Percentiles rank a stretch among this genome's conserved stretches.
Conservation (phyloP, 2,113 vertebrate genomes). For the Esox niger region DNA sequence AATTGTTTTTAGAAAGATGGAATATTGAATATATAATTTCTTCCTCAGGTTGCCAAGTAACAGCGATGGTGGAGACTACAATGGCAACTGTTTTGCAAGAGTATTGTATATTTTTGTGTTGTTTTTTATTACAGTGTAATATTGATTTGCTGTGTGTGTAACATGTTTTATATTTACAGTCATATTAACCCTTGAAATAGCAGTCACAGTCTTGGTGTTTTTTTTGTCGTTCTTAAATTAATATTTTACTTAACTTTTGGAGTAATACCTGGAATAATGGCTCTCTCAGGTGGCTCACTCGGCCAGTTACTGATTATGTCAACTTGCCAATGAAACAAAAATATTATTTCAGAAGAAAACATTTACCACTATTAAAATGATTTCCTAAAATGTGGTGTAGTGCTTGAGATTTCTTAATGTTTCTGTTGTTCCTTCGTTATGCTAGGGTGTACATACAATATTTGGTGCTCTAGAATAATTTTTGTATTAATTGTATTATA, state of each 20-base stretch:
- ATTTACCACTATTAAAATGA: not conserved
- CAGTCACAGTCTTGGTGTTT: not conserved
- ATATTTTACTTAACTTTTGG: not conserved
- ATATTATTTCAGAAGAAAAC: not conserved
- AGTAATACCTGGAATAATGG: not conserved
- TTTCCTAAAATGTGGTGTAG: not conserved
- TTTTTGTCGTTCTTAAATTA: not conserved
- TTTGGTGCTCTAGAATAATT: no score
- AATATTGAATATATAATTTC: not conserved
- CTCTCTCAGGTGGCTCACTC: not conserved
- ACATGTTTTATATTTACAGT: conserved; percentile 5
- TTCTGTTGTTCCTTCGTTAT: not conserved
- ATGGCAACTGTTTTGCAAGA: not conserved
- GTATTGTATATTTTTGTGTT: not conserved
- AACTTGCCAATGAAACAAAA: not conserved
- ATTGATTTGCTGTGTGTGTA: not conserved
- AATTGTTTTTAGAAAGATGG: not conserved
- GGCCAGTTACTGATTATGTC: conserved; percentile 3
- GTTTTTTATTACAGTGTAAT: not conserved
- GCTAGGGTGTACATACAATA: not conserved
- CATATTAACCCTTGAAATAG: conserved; percentile 6
- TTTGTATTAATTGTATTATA: no score
- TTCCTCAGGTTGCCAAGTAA: conserved; percentile 3
- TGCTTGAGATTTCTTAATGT: not conserved
- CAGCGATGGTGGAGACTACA: not conserved